These are phyloP conservation scores for Spea multiplicata DNA, from an alignment of 2,113 vertebrate species.

Conservation along the genomic window DNA sequence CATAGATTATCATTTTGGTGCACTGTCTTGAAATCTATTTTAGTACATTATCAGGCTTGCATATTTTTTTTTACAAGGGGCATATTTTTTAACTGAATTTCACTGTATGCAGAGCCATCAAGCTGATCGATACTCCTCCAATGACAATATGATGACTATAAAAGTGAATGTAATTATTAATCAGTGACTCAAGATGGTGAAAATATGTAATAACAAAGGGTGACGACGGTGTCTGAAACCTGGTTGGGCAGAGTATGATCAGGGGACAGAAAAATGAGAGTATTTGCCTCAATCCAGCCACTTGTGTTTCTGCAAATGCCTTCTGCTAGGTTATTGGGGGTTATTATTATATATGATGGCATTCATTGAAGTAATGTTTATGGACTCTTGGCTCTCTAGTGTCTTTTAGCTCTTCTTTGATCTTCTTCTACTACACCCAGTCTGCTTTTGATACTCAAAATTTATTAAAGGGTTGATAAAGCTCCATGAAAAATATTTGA, in stretches of 20 bases:
- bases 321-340: not conserved
- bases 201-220: not conserved
- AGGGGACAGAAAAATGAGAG: not conserved
- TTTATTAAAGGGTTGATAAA: too few relatives aligned
- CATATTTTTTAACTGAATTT: not conserved
- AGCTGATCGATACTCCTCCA: not conserved
- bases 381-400: too few relatives aligned
- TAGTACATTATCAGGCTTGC: not conserved
- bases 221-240: not conserved
- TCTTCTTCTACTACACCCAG: too few relatives aligned
- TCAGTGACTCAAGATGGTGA: not conserved
- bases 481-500: too few relatives aligned
- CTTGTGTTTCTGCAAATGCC: not conserved
- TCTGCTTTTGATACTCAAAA: too few relatives aligned
- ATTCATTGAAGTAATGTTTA: too few relatives aligned
- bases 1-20: too few relatives aligned
- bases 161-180: not conserved
- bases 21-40: not conserved
- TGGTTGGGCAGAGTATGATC: not conserved
- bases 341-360: not conserved
- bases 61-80: not conserved
- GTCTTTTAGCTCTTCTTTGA: too few relatives aligned
- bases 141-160: not conserved
- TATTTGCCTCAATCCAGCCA: not conserved
- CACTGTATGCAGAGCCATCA: not conserved